A percentile compares a stretch with the other conserved stretches of the same genome.
phyloP scores from a whole-genome alignment of 2,113 vertebrate species.

The Bos indicus region DNA sequence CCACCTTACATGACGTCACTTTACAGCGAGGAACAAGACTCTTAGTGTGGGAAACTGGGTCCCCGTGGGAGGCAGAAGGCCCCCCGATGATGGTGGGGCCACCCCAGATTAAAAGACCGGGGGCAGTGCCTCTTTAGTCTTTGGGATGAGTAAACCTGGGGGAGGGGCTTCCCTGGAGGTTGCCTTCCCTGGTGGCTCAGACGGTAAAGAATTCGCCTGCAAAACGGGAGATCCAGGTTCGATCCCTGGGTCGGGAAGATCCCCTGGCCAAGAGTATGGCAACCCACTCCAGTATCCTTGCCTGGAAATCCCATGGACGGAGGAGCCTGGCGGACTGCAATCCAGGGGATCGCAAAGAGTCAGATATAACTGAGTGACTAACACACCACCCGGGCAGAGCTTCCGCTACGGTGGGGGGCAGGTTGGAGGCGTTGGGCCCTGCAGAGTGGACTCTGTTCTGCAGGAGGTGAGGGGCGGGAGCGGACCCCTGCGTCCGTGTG shows the following conservation, averaged over 20 bases:
- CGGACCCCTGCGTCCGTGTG: rapidly evolving
- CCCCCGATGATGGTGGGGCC: background rate
- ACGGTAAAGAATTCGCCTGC: background rate
- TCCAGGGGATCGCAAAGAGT: background rate
- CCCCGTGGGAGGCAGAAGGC: background rate
- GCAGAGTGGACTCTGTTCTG: background rate
- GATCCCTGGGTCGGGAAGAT: background rate
- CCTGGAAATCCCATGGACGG: background rate
- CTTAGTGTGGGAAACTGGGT: background rate
- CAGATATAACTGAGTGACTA: background rate
- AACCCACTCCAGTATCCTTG: background rate
- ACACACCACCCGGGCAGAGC: background rate
- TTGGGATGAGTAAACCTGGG: rapidly evolving
- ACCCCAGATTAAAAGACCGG: background rate
- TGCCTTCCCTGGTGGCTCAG: background rate
- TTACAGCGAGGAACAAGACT: background rate
- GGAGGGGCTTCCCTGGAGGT: background rate
- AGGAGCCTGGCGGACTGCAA: background rate
- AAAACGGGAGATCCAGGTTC: background rate
- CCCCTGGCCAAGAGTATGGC: background rate
- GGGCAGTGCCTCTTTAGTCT: background rate
- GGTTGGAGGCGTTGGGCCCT: background rate
- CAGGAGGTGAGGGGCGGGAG: rapidly evolving
- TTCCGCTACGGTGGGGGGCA: background rate
- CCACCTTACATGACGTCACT: background rate